These are phyloP conservation scores for Oxystoma pomonae DNA, from an alignment of 2,888 invertebrate genomes.

Conservation along the genomic window DNA sequence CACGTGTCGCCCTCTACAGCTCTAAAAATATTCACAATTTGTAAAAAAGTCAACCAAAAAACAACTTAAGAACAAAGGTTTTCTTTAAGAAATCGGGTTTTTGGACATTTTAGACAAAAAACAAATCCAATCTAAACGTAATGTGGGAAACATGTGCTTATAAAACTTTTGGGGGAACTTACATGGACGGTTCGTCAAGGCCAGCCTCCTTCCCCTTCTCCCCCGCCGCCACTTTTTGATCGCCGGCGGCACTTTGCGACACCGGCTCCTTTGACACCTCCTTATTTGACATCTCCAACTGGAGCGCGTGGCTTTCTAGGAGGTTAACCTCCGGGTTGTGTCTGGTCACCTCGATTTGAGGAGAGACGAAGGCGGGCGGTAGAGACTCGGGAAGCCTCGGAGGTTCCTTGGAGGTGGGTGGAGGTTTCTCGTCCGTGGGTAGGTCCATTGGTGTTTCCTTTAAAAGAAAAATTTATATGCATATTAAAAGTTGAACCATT, in stretches of 20 bases:
- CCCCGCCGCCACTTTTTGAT: slow-evolving; percentile 20
- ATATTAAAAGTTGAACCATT: no score
- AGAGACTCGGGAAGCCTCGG: not conserved
- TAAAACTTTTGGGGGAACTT: no score
- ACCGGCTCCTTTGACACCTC: slow-evolving; percentile 11
- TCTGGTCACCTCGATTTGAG: slow-evolving; percentile 33
- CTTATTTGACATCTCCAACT: slow-evolving; percentile 16
- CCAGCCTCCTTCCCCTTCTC: slow-evolving; percentile 16
- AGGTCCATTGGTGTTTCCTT: not conserved
- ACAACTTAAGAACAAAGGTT: not conserved
- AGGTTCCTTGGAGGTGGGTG: not conserved
- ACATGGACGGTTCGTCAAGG: slow-evolving; percentile 35
- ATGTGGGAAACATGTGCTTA: no score
- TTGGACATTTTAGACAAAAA: no score
- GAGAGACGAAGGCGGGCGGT: slow-evolving; percentile 21
- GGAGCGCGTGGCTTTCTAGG: no score
- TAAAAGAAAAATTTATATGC: no score
- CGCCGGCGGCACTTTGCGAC: slow-evolving; percentile 25
- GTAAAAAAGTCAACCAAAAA: not conserved
- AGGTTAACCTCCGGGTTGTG: slow-evolving; percentile 16
- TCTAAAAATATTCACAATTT: slow-evolving; percentile 17
- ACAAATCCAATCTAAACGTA: no score
- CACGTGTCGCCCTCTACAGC: slow-evolving; percentile 26
- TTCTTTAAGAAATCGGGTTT: no score
- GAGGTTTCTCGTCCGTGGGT: not conserved